Base-by-base conservation (phyloP, 2,797 vertebrate genomes). In the Pseudochirops cupreus region DNA sequence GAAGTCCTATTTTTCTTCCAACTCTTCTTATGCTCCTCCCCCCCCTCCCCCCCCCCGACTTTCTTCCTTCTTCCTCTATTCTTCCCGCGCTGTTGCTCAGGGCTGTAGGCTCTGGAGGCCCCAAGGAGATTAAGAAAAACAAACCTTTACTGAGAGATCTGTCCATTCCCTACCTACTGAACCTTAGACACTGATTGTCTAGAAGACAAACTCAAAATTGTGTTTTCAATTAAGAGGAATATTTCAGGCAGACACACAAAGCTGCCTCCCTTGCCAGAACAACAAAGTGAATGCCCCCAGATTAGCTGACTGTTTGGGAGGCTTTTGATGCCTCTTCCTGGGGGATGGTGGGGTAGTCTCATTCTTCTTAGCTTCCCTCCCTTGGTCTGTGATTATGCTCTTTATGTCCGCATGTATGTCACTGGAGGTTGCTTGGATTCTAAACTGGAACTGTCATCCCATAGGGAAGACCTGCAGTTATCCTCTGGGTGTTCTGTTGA, bases 111-210 rank as follows among this genome's bases (percentile, higher is more conserved):
- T 46, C 74, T 46, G 10, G 24, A 0, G 11, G 16, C 33, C 74
- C 1, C 0, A 55, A 57, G 4, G 1, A 46, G 50, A 2, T 3
- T 0, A 16, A 31, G 56, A 58, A 54, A 52, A 24, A 0, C n/a
- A 54, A 50, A 16, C 46, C 26, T 13, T n/a, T 14, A 46, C 24
- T 0, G 18, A 24, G 5, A 4, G 1, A 26, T 58, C 5, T 33
- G 0, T 33, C 33, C 82, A 6, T 16, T 50, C 52, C 54, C 91
- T 33, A 24, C 55, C 2, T 56, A 24, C 92, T 39, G 92, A 90
- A 24, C 56, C 58, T 0, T 6, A 82, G 92, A 14, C 50, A 13
- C 52, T 14, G 0, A n/a, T n/a, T 82, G 87, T 56, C 3, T 1
- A 39, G 2, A 1, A 62, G 94, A 54, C 53, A 39, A 58, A 93